Evolutionary conservation across 37 sponge, comb jelly and placozoan species (phyloP), one percentile per base, ranked within the genome.

Genomic region (Chondrosia reniformis): DNA sequence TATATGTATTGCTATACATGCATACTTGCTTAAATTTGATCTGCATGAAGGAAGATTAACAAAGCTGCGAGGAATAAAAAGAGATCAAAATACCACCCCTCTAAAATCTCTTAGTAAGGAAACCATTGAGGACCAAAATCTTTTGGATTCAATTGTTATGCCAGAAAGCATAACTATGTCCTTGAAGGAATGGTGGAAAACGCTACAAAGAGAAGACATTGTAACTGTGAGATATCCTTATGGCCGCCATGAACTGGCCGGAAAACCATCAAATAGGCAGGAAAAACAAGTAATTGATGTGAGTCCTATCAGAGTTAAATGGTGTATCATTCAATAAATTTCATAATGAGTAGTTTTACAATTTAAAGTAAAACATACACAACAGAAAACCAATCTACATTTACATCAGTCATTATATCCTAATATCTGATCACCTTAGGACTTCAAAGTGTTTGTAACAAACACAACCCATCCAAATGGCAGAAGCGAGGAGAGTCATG

Each of bases 361-460:
- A n/a, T n/a, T n/a, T n/a, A n/a, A n/a, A n/a, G n/a, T n/a, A n/a
- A n/a, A n/a, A n/a, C n/a, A n/a, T n/a, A n/a, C n/a, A n/a, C n/a
- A n/a, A n/a, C n/a, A n/a, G n/a, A n/a, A n/a, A n/a, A n/a, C n/a
- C n/a, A n/a, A n/a, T n/a, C n/a, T n/a, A n/a, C n/a, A n/a, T n/a
- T n/a, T n/a, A n/a, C n/a, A n/a, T n/a, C n/a, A n/a, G n/a, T n/a
- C n/a, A n/a, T n/a, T n/a, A n/a, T n/a, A n/a, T n/a, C n/a, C n/a
- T n/a, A n/a, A n/a, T n/a, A n/a, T n/a, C n/a, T n/a, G 4, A n/a
- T n/a, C n/a, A n/a, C n/a, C n/a, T n/a, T n/a, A n/a, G n/a, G 77
- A 62, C 10, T 86, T 86, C 33, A 66, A 80, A 46, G 56, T 33
- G 69, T 87, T 81, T 58, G 87, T 87, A 3, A 82, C 81, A 69